Base-by-base conservation (phyloP, 2,113 vertebrate genomes). In the Arenaria interpres region DNA sequence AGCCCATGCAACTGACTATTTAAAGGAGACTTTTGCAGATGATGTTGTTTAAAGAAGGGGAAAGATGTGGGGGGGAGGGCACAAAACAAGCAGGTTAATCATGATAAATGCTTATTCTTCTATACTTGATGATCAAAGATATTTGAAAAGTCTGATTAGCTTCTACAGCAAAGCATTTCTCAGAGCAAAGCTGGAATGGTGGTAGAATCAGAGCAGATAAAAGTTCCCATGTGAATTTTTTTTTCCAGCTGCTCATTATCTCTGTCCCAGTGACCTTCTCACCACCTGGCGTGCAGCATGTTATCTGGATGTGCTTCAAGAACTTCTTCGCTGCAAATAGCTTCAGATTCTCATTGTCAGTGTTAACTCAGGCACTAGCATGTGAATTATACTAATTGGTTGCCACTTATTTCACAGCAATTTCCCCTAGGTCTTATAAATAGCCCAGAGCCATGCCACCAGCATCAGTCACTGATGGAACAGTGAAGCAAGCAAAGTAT, bases 221-320 rank as follows among this genome's bases (percentile, higher is more conserved):
- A 95, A 96, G 74, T 95, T 97, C 97, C 94, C 45, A 53, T 27
- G 94, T 27, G 81, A 97, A 72, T 81, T 60, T 50, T 43, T 20
- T 84, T 53, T 85, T 90, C 4, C 78, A 75, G 62, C 28, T 77
- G 32, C 85, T 96, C 91, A 91, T 93, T 96, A 97, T 93, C 94
- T 91, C 83, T 76, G 93, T 93, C 83, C 94, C 76, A 71, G 60
- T 95, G 94, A 96, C 96, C 93, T 96, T 91, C 96, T 93, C 86
- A 62, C 76, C 92, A 92, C 95, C 92, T 91, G 95, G 80, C 43
- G 6, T 9, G 4, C 79, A 85, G 75, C 74, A 48, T 9, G 48
- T 69, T 96, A 82, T 91, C 71, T 91, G 89, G 93, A 83, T 20
- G 11, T 41, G 72, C 73, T 73, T 85, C 85, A 76, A 89, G 88